These are phyloP conservation scores for Mustela lutreola DNA, from an alignment of 2,113 vertebrate genomes.

Conservation along the genomic window DNA sequence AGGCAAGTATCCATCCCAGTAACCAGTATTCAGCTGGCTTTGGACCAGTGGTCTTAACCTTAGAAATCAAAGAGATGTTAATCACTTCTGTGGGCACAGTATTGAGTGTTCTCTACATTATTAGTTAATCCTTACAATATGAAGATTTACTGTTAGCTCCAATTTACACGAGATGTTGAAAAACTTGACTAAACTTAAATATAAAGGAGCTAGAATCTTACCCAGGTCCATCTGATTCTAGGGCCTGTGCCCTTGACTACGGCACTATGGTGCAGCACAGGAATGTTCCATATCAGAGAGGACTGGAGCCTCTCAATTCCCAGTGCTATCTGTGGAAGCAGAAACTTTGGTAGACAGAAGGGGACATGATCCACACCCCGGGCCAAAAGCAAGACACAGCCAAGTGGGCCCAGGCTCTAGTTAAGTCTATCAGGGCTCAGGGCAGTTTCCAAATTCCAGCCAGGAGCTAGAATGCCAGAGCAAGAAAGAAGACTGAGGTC, in stretches of 20 bases:
- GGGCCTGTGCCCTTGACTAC: neutral
- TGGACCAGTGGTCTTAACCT: neutral
- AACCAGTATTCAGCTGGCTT: neutral
- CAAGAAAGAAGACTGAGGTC: neutral
- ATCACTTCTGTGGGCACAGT: neutral
- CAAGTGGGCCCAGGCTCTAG: neutral
- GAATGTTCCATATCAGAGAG: neutral
- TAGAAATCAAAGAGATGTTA: neutral
- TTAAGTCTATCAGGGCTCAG: neutral
- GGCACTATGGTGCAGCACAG: neutral
- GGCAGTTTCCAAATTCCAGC: neutral
- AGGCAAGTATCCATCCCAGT: neutral
- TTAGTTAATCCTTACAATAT: constrained; percentile 19
- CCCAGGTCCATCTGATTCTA: neutral
- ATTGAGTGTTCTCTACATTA: neutral
- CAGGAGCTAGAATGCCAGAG: neutral
- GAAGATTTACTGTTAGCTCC: neutral
- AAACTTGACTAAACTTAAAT: neutral
- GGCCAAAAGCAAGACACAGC: neutral
- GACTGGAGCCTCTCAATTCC: neutral
- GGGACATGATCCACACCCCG: neutral
- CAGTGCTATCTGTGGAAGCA: neutral
- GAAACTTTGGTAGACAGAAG: neutral
- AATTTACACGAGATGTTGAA: neutral
- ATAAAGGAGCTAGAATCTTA: neutral